Evolutionary conservation across 2,113 vertebrate genomes (phyloP).

Genomic region (Mola mola): DNA sequence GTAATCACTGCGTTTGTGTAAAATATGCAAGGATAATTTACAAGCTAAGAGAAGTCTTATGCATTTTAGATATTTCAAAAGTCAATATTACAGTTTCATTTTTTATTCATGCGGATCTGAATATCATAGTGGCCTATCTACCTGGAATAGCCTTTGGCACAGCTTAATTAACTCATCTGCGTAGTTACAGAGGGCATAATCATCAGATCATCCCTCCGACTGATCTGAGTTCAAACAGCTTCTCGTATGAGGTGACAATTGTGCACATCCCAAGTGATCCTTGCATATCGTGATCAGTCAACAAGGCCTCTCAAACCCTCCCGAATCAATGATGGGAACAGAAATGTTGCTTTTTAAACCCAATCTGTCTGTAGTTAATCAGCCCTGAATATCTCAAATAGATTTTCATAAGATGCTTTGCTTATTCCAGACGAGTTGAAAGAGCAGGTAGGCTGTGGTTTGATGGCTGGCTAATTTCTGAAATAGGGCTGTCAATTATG

Average conservation of each 20-base stretch:
- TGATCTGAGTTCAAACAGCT: conserved; percentile 70
- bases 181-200: conserved; percentile 66
- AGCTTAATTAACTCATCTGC: conserved; percentile 75
- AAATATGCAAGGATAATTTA: conserved; percentile 39
- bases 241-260: conserved; percentile 44
- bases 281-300: conserved; percentile 50
- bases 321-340: conserved; percentile 37
- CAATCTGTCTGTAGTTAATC: conserved; percentile 17
- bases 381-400: conserved; percentile 18
- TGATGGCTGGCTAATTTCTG: conserved; percentile 74
- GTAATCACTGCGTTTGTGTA: conserved; percentile 12
- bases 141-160: conserved; percentile 70
- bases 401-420: conserved; percentile 22
- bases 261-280: conserved; percentile 37
- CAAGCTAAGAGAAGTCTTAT: conserved; percentile 1
- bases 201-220: conserved; percentile 65
- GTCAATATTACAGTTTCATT: conserved; percentile 55
- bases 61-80: conserved; percentile 31
- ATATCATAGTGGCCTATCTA: conserved; percentile 62
- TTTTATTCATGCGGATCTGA: conserved; percentile 58
- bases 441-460: conserved; percentile 61
- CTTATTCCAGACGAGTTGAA: conserved; percentile 56
- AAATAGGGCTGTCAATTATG: conserved; percentile 79
- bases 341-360: conserved; percentile 43
- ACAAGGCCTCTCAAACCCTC: conserved; percentile 28